Evolutionary conservation across 1,140 invertebrate species (phyloP).

Genomic region (Neoseiulus cucumeris): DNA sequence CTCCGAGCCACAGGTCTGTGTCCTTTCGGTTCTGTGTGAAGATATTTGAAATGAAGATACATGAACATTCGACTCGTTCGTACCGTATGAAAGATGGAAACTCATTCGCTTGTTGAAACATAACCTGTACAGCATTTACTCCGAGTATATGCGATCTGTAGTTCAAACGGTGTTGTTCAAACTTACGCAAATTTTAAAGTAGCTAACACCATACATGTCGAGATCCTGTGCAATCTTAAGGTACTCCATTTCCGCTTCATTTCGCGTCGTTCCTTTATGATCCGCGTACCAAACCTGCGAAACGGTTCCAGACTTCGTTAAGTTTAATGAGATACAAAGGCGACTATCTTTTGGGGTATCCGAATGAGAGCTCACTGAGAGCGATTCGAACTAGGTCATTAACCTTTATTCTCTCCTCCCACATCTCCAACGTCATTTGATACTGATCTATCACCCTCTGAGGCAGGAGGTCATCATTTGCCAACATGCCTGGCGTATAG

Average conservation of each 20-base stretch:
- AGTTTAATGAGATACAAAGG: too few relatives aligned
- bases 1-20: conserved; percentile 86
- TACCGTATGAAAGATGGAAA: too few relatives aligned
- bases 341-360: too few relatives aligned
- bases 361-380: too few relatives aligned
- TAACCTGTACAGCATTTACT: too few relatives aligned
- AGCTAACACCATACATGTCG: conserved; percentile 81
- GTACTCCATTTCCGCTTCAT: conserved; percentile 99
- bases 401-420: conserved; percentile 86
- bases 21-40: conserved; percentile 88
- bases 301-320: too few relatives aligned
- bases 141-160: too few relatives aligned
- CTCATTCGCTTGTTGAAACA: too few relatives aligned
- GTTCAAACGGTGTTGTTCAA: too few relatives aligned
- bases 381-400: background rate
- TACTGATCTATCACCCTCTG: conserved; percentile 94
- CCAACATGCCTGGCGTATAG: conserved; percentile 72
- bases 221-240: conserved; percentile 96
- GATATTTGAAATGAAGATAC: too few relatives aligned
- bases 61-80: too few relatives aligned
- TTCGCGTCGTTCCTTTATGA: conserved; percentile 64
- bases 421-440: conserved; percentile 93
- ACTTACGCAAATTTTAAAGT: conserved; percentile 76
- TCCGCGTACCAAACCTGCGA: conserved; percentile 38
- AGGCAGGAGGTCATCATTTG: conserved; percentile 71